Conservation (phyloP, 2,888 invertebrate species). For the Nipponacmea schrenckii region DNA sequence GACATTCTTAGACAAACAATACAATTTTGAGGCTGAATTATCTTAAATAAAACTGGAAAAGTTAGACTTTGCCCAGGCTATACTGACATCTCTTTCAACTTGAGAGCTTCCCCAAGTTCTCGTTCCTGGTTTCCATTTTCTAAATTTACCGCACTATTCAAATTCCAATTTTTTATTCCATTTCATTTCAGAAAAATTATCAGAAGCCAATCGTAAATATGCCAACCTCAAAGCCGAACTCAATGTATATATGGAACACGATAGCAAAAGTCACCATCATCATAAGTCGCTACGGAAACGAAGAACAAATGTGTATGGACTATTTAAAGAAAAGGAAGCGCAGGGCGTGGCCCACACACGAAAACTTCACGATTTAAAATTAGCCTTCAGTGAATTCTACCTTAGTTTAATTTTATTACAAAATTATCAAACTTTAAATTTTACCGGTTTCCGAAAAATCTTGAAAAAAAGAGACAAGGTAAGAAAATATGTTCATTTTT, state of each 20-base stretch:
- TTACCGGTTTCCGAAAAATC: slow-evolving; percentile 98
- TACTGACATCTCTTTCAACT: too few species aligned
- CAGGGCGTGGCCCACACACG: slow-evolving; percentile 43
- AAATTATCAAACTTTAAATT: slow-evolving; percentile 98
- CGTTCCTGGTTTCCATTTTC: too few species aligned
- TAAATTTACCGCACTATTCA: too few species aligned
- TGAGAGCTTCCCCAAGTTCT: too few species aligned
- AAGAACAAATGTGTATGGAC: slow-evolving; percentile 31
- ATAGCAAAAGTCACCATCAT: slow-evolving; percentile 39
- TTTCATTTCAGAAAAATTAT: slow-evolving; percentile 83
- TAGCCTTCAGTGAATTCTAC: slow-evolving; percentile 99
- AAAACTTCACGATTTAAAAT: slow-evolving; percentile 83
- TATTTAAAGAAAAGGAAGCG: slow-evolving; percentile 47
- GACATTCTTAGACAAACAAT: too few species aligned
- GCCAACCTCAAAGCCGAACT: slow-evolving; percentile 90
- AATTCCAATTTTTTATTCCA: not conserved
- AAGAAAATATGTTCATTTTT: slow-evolving; percentile 15
- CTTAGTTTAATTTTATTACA: slow-evolving; percentile 94
- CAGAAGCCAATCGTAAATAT: slow-evolving; percentile 95
- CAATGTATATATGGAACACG: slow-evolving; percentile 70
- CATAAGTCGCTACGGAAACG: slow-evolving; percentile 31
- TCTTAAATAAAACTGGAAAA: too few species aligned
- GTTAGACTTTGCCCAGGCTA: too few species aligned
- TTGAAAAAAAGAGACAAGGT: slow-evolving; percentile 99
- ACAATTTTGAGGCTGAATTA: too few species aligned